Base-by-base conservation (phyloP, 1,140 invertebrate species). In the Leguminivora glycinivorella region DNA sequence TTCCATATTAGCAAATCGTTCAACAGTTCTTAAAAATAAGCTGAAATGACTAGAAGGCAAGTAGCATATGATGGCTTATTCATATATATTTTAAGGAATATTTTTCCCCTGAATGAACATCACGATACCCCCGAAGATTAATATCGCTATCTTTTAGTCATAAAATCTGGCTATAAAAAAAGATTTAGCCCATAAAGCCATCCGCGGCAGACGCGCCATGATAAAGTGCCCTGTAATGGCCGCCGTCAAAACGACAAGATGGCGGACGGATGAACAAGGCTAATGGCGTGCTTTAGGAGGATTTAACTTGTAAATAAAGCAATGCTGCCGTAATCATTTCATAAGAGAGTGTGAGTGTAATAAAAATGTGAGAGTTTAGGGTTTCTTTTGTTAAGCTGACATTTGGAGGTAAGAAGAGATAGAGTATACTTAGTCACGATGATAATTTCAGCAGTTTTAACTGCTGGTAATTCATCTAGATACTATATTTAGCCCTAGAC, bases 251-350 rank as follows among this genome's bases (percentile, higher is more conserved):
- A 43, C 17, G 14, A 1, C 19, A 52, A 52, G 19, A 52, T 52
- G 47, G 47, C 47, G 7, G 47, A 5, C 47, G 7, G n/a, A 52
- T 22, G 4, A 7, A 7, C 40, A 3, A 47, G 43, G 14, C 19
- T 52, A 52, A 52, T 52, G 47, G 7, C 47, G 47, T 17, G 2
- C 17, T 47, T 17, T 4, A 43, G 40, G 17, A 22, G 19, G 47
- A 52, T 52, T 52, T 52, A 52, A 52, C 47, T 52, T 52, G 47
- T 7, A 52, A 52, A 52, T 9, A 22, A 52, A 38, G 34, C n/a
- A 17, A 43, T 17, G 10, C 34, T 38, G 40, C 17, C 40, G 1
- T 43, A 43, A 43, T 43, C 10, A 38, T 38, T 43, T 43, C 14
- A 5, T 43, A 43, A 43, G 1, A 43, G 14, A n/a, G n/a, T n/a